Evolutionary conservation across 2,888 invertebrate genomes (phyloP).

Genomic region (Drosophila anomalata): DNA sequence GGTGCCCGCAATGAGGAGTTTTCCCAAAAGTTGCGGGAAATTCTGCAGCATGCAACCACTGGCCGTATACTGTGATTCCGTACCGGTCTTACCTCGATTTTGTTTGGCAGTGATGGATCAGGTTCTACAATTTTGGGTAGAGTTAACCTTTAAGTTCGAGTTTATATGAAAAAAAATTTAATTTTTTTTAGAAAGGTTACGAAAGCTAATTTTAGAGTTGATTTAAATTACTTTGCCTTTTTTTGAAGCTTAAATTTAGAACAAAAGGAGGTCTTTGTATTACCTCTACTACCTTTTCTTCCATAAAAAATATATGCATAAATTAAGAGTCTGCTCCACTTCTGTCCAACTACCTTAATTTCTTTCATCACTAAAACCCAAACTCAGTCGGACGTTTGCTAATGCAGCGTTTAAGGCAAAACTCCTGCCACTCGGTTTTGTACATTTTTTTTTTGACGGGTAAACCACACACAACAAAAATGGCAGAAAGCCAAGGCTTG

Average conservation of each 20-base stretch:
- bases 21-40: conserved; percentile 27
- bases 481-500: conserved; percentile 39
- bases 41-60: conserved; percentile 20
- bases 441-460: conserved; percentile 31
- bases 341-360: neutral
- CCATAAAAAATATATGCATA: neutral
- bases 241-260: too few species aligned
- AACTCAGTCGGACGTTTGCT: conserved; percentile 23
- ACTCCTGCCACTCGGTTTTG: conserved; percentile 25
- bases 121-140: neutral
- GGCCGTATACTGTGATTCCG: conserved; percentile 11
- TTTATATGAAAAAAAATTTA: too few species aligned
- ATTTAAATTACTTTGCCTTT: too few species aligned
- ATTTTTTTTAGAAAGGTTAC: too few species aligned
- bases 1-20: conserved; percentile 1
- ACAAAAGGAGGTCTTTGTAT: too few species aligned
- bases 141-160: neutral
- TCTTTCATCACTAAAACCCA: conserved; percentile 13
- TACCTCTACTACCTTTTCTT: too few species aligned
- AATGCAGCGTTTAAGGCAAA: conserved; percentile 47
- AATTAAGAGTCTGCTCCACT: neutral
- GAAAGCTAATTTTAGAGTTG: too few species aligned
- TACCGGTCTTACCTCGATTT: neutral
- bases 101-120: neutral
- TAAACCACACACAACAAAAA: conserved; percentile 43